Conservation (phyloP, 2,888 invertebrate genomes). For the Melanchra persicariae region DNA sequence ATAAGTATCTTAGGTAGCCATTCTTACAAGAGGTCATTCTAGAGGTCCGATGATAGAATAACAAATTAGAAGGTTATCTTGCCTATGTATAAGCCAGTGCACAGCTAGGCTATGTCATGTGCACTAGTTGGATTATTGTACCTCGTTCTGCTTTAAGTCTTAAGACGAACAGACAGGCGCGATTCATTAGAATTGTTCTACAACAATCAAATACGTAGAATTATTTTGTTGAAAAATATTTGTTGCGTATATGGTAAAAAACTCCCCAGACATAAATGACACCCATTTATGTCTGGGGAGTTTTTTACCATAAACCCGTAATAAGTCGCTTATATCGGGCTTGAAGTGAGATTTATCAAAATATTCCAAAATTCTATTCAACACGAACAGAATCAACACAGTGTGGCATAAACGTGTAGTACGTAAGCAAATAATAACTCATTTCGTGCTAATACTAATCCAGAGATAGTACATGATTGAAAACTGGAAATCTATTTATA, state of each 20-base stretch:
- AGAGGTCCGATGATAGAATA: not conserved
- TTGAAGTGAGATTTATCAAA: too few relatives aligned
- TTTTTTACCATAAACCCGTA: too few relatives aligned
- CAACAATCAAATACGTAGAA: too few relatives aligned
- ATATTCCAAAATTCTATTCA: not conserved
- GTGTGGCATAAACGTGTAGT: not conserved
- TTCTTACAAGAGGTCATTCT: not conserved
- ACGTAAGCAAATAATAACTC: not conserved
- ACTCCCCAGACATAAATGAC: too few relatives aligned
- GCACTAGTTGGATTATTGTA: not conserved
- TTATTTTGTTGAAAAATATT: too few relatives aligned
- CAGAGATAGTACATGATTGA: not conserved
- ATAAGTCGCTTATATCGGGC: too few relatives aligned
- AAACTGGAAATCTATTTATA: conserved; percentile 5
- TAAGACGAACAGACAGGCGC: not conserved
- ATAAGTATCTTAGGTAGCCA: too few relatives aligned
- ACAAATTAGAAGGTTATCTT: not conserved
- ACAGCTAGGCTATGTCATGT: not conserved
- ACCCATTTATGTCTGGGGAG: too few relatives aligned
- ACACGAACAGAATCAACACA: not conserved
- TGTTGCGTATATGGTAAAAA: too few relatives aligned
- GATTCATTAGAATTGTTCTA: too few relatives aligned
- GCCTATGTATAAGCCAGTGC: not conserved
- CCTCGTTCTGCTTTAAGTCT: not conserved
- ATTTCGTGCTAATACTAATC: not conserved